Evolutionary conservation across 2,888 invertebrate species (phyloP).

Genomic region (Incurvaria masculella): DNA sequence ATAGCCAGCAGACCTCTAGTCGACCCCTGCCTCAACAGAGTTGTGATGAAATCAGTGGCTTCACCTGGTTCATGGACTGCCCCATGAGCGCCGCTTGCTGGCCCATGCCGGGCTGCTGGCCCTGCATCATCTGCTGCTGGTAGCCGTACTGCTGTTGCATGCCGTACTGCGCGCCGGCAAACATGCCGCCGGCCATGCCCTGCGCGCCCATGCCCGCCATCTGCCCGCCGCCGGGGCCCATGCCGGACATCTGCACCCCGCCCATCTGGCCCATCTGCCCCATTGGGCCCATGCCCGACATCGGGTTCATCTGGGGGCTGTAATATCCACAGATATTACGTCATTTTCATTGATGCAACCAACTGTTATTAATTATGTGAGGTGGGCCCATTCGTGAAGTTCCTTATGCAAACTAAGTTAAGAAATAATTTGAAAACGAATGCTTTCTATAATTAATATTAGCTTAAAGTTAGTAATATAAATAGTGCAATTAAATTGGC

Average conservation of each 20-base stretch:
- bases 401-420: too few species aligned
- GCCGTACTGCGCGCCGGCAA: constrained; percentile 55
- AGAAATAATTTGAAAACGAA: too few species aligned
- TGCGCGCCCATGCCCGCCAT: constrained; percentile 35
- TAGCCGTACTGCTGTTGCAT: constrained; percentile 59
- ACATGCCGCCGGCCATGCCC: constrained; percentile 57
- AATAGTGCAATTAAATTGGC: too few species aligned
- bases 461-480: too few species aligned
- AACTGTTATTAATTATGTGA: too few species aligned
- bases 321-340: constrained; percentile 1
- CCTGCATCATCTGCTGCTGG: constrained; percentile 51
- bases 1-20: too few species aligned
- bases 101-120: constrained; percentile 26
- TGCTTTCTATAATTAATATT: too few species aligned
- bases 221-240: constrained; percentile 38
- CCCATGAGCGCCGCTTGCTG: constrained; percentile 35
- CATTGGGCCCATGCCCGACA: constrained; percentile 45
- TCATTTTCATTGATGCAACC: constrained; percentile 9
- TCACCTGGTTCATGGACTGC: constrained; percentile 53
- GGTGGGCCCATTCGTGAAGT: too few species aligned
- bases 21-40: too few species aligned
- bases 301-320: constrained; percentile 46
- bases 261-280: constrained; percentile 40
- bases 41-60: constrained; percentile 7
- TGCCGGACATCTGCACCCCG: constrained; percentile 22